Base-by-base conservation (phyloP, 2,797 vertebrate species). In the Vespertilio murinus region DNA sequence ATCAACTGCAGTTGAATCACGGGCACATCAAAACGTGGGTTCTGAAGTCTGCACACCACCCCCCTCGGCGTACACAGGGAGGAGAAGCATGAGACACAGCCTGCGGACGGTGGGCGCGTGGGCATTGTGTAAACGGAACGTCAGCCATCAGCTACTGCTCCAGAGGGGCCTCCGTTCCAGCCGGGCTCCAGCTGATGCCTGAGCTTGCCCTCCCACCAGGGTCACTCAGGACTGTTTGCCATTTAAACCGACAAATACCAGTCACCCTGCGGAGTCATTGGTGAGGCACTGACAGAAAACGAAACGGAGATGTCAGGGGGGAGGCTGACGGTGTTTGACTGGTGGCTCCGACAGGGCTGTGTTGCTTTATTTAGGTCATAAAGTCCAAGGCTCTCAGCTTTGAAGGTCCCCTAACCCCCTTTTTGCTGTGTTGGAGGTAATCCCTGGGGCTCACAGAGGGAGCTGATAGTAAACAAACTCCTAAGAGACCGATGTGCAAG, bases 241-340 rank as follows among this genome's bases (percentile, higher is more conserved):
- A 71, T 80, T 92, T 83, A 64, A 87, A 70, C 82, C 69, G 13
- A 92, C 69, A 94, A 92, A 70, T 38, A 75, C 67, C 30, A 70
- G 71, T 80, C 61, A 70, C 74, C 81, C 49, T n/a, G 28, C 79
- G 65, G 14, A 91, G 77, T 88, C 73, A 92, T 33, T 45, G 77
- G 49, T 71, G n/a, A 64, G 59, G n/a, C 59, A 70, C 38, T 84
- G 94, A 77, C 78, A 65, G 54, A 82, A 87, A 90, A 67, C 25
- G 64, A 92, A 79, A 91, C 52, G 85, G 83, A 90, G 59, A 42
- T 65, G 28, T 77, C 61, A 45, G 75, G 40, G 65, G 54, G 38
- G 71, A 91, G 74, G 8, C 52, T 42, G 59, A 67, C 45, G 64
- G 47, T 12, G 33, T 42, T 65, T 81, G 45, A n/a, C n/a, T 35